phyloP scores from a whole-genome alignment of 2,113 vertebrate species.

The Burhinus oedicnemus region DNA sequence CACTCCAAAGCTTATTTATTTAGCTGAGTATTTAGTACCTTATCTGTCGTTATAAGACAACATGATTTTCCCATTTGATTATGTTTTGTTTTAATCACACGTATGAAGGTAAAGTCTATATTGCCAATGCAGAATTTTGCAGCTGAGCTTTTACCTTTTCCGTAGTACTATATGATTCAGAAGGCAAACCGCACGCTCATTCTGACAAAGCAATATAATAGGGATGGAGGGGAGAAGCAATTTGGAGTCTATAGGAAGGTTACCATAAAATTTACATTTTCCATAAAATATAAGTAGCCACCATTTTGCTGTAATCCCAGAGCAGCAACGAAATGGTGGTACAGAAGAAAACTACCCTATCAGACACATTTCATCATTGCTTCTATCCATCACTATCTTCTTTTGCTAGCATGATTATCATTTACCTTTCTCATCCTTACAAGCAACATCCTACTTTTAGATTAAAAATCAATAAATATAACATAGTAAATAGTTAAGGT shows the following conservation, averaged over 20 bases:
- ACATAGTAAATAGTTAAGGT: not conserved
- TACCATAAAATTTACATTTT: conserved; percentile 75
- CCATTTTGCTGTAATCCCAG: conserved; percentile 76
- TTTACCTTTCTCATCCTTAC: conserved; percentile 22
- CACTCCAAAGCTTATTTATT: not conserved
- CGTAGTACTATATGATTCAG: not conserved
- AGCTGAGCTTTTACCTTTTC: not conserved
- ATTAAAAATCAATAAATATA: not conserved
- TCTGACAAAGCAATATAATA: conserved; percentile 25
- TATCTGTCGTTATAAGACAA: not conserved
- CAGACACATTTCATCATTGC: conserved; percentile 68
- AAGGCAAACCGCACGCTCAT: not conserved
- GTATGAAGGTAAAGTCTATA: not conserved
- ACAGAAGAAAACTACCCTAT: conserved; percentile 50
- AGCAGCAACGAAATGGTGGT: conserved; percentile 74
- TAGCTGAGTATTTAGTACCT: not conserved
- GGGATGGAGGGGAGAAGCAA: conserved; percentile 22
- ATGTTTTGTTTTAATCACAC: not conserved
- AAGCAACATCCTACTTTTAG: not conserved
- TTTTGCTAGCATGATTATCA: conserved; percentile 4
- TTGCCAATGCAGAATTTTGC: not conserved
- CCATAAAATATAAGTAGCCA: conserved; percentile 74
- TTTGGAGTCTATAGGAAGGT: conserved; percentile 53
- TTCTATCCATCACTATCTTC: conserved; percentile 64
- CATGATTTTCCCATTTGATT: not conserved